phyloP scores from a whole-genome alignment of 2,797 vertebrate genomes.

The Brotogeris chrysoptera region DNA sequence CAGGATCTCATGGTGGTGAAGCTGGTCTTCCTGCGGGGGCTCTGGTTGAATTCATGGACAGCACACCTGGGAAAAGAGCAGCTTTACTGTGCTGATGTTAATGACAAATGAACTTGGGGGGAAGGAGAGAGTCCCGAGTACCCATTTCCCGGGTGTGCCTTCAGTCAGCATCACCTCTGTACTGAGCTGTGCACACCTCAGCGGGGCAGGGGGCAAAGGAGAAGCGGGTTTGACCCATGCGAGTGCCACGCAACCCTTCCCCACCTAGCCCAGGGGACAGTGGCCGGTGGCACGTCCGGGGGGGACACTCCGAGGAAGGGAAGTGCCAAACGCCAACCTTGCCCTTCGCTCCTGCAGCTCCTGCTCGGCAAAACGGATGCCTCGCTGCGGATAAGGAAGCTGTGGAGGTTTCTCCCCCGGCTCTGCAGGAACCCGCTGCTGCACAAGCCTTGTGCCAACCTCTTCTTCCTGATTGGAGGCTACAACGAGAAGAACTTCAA shows the following conservation, averaged over 20 bases:
- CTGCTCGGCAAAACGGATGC: slow-evolving; percentile 80
- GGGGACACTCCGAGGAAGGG: neutral
- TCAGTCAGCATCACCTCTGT: neutral
- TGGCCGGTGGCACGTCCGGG: rapidly evolving
- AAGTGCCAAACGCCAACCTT: neutral
- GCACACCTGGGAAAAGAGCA: neutral
- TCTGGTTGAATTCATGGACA: neutral
- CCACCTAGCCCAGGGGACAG: no score
- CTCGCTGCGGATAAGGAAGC: slow-evolving; percentile 53
- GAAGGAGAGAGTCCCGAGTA: neutral
- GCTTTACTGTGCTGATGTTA: rapidly evolving
- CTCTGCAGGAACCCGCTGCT: neutral
- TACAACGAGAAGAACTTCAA: slow-evolving; percentile 55
- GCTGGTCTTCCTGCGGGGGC: rapidly evolving
- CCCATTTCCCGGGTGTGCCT: neutral
- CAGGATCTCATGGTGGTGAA: neutral
- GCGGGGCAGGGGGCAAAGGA: neutral
- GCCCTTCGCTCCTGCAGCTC: slow-evolving; percentile 62
- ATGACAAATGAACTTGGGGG: neutral
- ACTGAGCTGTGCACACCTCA: rapidly evolving
- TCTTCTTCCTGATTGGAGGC: slow-evolving; percentile 15
- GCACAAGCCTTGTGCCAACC: neutral
- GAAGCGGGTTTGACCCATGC: rapidly evolving
- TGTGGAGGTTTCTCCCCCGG: neutral
- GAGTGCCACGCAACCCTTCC: rapidly evolving